Base-by-base conservation (phyloP, 2,113 vertebrate species). In the Bucco capensis region DNA sequence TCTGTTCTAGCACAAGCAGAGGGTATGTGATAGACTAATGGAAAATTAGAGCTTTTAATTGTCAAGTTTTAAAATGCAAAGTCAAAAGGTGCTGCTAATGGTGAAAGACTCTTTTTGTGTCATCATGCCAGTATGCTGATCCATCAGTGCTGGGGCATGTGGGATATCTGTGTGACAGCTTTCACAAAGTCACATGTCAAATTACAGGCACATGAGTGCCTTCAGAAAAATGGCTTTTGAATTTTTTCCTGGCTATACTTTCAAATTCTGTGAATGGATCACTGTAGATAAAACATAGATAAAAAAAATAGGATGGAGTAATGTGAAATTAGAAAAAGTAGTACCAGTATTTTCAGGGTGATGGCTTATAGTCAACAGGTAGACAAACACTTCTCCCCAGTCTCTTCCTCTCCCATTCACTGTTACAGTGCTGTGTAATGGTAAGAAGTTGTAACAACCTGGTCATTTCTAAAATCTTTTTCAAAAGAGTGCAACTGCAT, bases 151-250 rank as follows among this genome's bases (percentile, higher is more conserved):
- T 93, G 89, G 35, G 69, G 90, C 65, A 37, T 67, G 91, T 49
- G 57, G 47, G 69, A 77, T 89, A 82, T 75, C 89, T 73, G 65
- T 83, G 90, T 90, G 94, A 94, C 93, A 95, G 95, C 85, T 90
- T 96, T 96, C 83, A 89, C 76, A 79, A 89, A 96, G 77, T 74
- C 54, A 51, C 66, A 89, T 84, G 84, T 96, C 93, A 96, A 90
- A 89, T 90, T 58, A 79, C 6, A 14, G 57, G 71, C 78, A 77
- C 2, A 0, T 0, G 13, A 93, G 19, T 77, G 90, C 84, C 75
- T 94, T 85, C 16, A 22, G 66, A 66, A 70, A 86, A 92, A 72
- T 6, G 27, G 42, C 46, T 91, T 83, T 87, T 83, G 67, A 53
- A 13, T 78, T 92, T 93, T 50, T 24, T 51, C 67, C 72, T 65